Conservation (phyloP, 2,113 vertebrate genomes). For the Seriola dumerili region DNA sequence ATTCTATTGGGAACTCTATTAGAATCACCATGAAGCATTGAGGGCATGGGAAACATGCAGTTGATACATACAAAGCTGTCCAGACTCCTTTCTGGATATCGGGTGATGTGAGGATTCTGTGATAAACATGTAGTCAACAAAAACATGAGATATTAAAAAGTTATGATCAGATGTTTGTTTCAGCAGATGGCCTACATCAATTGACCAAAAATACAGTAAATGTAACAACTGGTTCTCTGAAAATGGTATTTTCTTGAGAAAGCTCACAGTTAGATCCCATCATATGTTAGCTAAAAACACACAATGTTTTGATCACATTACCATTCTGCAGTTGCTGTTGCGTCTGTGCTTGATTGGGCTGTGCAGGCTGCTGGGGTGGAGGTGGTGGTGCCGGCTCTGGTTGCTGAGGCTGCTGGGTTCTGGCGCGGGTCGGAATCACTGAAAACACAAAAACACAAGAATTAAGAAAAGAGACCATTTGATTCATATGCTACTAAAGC, state of each 20-base stretch:
- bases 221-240: background rate
- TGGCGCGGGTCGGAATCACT: constrained; percentile 90
- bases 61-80: constrained; percentile 83
- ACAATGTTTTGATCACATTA: constrained; percentile 67
- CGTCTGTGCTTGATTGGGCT: constrained; percentile 81
- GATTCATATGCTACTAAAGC: background rate
- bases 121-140: constrained; percentile 81
- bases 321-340: constrained; percentile 95
- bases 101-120: constrained; percentile 85
- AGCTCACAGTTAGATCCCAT: background rate
- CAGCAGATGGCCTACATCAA: background rate
- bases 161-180: background rate
- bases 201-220: background rate
- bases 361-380: constrained; percentile 80
- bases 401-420: constrained; percentile 88
- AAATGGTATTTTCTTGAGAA: background rate
- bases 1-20: constrained; percentile 53
- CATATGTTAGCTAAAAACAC: background rate
- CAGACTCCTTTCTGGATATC: constrained; percentile 79
- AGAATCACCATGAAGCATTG: constrained; percentile 61
- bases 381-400: constrained; percentile 89
- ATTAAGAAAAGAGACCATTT: background rate
- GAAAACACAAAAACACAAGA: constrained; percentile 64
- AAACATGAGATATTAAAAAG: constrained; percentile 46
- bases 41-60: constrained; percentile 56